Conservation (phyloP, 2,888 invertebrate species). For the Congeria kusceri region DNA sequence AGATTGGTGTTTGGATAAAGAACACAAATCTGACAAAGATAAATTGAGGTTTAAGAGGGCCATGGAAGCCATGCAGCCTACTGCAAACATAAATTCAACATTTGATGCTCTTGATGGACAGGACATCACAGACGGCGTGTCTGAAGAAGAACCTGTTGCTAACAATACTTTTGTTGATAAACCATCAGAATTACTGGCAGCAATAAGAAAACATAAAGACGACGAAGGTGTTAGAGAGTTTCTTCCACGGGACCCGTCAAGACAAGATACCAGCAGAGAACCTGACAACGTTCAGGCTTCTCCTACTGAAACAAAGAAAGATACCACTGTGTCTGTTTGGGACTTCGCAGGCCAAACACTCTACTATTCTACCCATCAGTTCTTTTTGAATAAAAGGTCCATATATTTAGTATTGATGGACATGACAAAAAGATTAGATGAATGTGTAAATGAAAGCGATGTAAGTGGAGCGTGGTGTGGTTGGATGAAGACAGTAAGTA, state of each 20-base stretch:
- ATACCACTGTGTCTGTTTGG: slow-evolving; percentile 44
- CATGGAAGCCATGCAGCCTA: too few relatives aligned
- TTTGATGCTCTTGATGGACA: neutral
- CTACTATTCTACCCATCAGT: slow-evolving; percentile 59
- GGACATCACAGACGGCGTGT: too few relatives aligned
- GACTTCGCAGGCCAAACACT: slow-evolving; percentile 52
- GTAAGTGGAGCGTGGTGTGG: neutral
- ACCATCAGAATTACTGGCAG: neutral
- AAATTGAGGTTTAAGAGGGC: too few relatives aligned
- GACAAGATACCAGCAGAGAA: neutral
- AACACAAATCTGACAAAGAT: neutral
- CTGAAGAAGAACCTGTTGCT: too few relatives aligned
- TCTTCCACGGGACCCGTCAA: too few relatives aligned
- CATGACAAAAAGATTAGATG: slow-evolving; percentile 28
- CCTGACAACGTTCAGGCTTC: neutral
- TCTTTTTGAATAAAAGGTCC: slow-evolving; percentile 54
- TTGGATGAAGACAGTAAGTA: slow-evolving; percentile 31
- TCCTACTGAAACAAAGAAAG: neutral
- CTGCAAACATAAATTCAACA: too few relatives aligned
- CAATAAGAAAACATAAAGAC: neutral
- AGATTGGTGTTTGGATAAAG: neutral
- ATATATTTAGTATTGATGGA: slow-evolving; percentile 54
- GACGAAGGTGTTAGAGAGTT: neutral
- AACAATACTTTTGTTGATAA: neutral
- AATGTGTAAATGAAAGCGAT: slow-evolving; percentile 10